A percentile compares a stretch with the other conserved stretches of the same genome.
These are phyloP conservation scores for Columba livia DNA, from an alignment of 2,113 vertebrate species.

Conservation along the genomic window DNA sequence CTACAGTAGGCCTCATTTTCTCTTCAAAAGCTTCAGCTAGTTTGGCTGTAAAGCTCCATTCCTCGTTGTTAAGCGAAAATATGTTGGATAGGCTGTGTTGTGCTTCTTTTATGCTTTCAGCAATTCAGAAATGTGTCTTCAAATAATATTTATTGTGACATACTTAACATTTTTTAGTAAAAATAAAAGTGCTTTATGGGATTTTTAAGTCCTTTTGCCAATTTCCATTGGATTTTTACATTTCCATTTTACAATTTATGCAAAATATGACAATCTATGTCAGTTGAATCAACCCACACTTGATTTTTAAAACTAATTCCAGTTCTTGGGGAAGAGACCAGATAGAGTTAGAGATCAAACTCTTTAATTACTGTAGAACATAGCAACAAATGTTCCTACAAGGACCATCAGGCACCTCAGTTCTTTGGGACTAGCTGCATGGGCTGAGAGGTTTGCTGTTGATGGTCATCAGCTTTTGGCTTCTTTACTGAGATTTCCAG, in stretches of 20 bases:
- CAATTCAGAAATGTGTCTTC: background rate
- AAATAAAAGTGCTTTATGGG: background rate
- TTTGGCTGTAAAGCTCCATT: background rate
- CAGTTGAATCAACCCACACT: background rate
- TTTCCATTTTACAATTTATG: background rate
- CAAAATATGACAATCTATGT: background rate
- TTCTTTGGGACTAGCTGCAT: background rate
- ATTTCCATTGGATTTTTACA: background rate
- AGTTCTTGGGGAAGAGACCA: background rate
- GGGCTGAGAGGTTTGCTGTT: background rate
- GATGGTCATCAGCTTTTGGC: background rate
- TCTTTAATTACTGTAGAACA: background rate
- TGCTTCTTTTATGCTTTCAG: background rate
- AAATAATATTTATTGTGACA: background rate
- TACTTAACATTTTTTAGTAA: conserved; percentile 8
- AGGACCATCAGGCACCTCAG: background rate
- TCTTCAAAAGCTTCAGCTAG: background rate
- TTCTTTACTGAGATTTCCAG: background rate
- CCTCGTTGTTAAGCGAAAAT: background rate
- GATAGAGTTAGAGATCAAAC: background rate
- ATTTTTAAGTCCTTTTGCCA: background rate
- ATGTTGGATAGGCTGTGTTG: background rate
- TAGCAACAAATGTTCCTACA: background rate
- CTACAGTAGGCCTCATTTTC: background rate
- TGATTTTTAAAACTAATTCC: background rate